These are phyloP conservation scores for Spea hammondii DNA, from an alignment of 2,797 vertebrate species.

Conservation along the genomic window DNA sequence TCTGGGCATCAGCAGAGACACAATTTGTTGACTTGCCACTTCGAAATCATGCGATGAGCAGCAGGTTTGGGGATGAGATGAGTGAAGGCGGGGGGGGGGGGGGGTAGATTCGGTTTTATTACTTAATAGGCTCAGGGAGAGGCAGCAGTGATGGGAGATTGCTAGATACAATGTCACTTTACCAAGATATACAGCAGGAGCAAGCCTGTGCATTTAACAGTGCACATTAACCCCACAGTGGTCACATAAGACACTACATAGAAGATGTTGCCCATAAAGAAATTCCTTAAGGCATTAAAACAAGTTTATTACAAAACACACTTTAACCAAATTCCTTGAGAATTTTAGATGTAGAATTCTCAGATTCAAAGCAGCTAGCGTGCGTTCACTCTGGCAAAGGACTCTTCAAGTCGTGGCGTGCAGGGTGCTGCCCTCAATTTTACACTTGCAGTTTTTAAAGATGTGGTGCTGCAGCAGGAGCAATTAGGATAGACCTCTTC, in stretches of 20 bases:
- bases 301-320: too few species aligned
- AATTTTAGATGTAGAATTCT: too few species aligned
- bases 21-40: constrained; percentile 51
- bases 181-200: constrained; percentile 17
- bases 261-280: background rate
- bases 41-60: constrained; percentile 35
- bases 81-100: constrained; percentile 4
- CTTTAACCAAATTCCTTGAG: too few species aligned
- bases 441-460: too few species aligned
- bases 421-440: too few species aligned
- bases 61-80: constrained; percentile 30
- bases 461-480: too few species aligned
- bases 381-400: too few species aligned
- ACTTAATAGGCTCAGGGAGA: constrained; percentile 30
- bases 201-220: background rate
- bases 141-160: constrained; percentile 11
- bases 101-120: constrained; percentile 25
- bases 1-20: constrained; percentile 31
- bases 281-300: too few species aligned
- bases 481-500: too few species aligned
- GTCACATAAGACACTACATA: background rate
- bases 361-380: too few species aligned
- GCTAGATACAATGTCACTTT: constrained; percentile 41
- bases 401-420: too few species aligned
- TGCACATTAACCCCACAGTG: constrained; percentile 12